phyloP scores from a whole-genome alignment of 2,113 vertebrate species.

The Pachypanchax playfairii region DNA sequence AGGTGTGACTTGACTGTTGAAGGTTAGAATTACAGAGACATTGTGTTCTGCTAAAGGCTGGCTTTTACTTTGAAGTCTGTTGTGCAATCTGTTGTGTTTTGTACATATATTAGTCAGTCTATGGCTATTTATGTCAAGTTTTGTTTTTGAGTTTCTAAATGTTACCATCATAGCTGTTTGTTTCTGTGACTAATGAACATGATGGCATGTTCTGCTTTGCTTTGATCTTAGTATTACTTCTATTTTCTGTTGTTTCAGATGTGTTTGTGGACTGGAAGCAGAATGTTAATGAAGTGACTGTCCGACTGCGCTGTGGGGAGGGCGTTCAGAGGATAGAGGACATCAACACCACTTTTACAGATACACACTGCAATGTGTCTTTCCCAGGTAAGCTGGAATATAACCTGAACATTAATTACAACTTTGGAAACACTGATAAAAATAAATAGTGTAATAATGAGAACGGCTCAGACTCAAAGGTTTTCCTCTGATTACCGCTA shows the following conservation, averaged over 20 bases:
- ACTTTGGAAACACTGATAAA: neutral
- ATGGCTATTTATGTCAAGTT: too few relatives aligned
- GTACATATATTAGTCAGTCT: too few relatives aligned
- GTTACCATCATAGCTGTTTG: too few relatives aligned
- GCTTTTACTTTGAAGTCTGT: too few relatives aligned
- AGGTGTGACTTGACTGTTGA: neutral
- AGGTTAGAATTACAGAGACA: neutral
- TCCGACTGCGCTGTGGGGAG: conserved; percentile 87
- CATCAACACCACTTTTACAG: conserved; percentile 84
- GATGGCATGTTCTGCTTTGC: neutral
- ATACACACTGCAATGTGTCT: conserved; percentile 86
- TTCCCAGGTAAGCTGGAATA: conserved; percentile 85
- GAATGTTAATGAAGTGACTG: conserved; percentile 89
- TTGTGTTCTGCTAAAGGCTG: conserved; percentile 2
- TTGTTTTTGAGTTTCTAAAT: too few relatives aligned
- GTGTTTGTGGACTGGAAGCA: conserved; percentile 95
- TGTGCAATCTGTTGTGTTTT: too few relatives aligned
- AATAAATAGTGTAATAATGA: neutral
- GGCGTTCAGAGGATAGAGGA: conserved; percentile 84
- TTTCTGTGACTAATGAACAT: neutral
- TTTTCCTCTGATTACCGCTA: neutral
- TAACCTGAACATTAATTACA: neutral
- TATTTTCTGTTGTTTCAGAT: conserved; percentile 74
- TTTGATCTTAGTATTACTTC: neutral
- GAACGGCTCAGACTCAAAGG: neutral